Base-by-base conservation (phyloP, 2,113 vertebrate genomes). In the Scalopus aquaticus region DNA sequence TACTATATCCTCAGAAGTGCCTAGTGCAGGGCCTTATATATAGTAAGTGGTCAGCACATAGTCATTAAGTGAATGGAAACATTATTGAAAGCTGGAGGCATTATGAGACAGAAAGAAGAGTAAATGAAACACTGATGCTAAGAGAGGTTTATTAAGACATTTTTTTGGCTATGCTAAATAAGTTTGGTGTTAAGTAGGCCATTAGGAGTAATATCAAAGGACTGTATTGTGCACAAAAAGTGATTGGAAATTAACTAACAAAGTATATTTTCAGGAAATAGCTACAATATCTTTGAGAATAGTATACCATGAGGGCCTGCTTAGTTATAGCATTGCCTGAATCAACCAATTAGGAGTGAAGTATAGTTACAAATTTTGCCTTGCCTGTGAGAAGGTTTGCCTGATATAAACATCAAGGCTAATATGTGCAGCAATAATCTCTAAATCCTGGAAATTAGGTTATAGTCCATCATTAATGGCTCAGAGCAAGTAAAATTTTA, bases 401-500 rank as follows among this genome's bases (percentile, higher is more conserved):
- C 44, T 74, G 64, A 20, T 93, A 39, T 82, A 80, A 26, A 54
- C 90, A 76, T 16, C 32, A 62, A 95, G 88, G 86, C 0, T 20
- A 90, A 94, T 91, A 95, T 97, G 78, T 87, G 72, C 58, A 69
- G 72, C 96, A 97, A 97, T 49, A 74, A 97, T 95, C 93, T 84
- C 69, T 95, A 93, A 96, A 97, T 92, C 88, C 85, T 97, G 42
- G 73, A 93, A 98, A 97, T 90, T 97, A 32, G 67, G 56, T 95
- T 97, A 96, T 81, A 97, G 96, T 91, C 96, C 95, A 93, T 97
- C 95, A 91, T 96, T 95, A 95, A 94, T 97, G 96, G 42, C 88
- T 96, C 95, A 77, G 96, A 98, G 88, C 92, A 98, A 98, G 73
- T 98, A 97, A 98, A 98, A 98, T 37, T 98, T 98, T 98, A 98